Percentiles rank a stretch among this genome's conserved stretches.
Evolutionary conservation across 2,888 invertebrate species (phyloP).

Genomic region (Meiosimyza platycephala): DNA sequence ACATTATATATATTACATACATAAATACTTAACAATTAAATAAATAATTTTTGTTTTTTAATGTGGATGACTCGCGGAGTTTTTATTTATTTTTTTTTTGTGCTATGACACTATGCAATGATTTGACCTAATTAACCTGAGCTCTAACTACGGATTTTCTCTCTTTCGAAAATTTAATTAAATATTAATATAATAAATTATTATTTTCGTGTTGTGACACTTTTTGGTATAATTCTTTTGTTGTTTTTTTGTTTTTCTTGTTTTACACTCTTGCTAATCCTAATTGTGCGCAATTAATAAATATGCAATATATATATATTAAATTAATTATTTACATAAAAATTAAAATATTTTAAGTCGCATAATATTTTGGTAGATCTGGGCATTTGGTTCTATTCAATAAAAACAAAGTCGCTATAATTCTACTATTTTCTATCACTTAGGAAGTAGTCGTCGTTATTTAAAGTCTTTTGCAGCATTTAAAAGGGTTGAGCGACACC

Average conservation of each 20-base stretch:
- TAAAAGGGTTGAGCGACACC: slow-evolving; percentile 66
- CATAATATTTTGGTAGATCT: slow-evolving; percentile 24
- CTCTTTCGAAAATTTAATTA: slow-evolving; percentile 9
- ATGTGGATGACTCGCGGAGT: slow-evolving; percentile 17
- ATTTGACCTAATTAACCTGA: slow-evolving; percentile 18
- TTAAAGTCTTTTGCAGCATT: slow-evolving; percentile 28
- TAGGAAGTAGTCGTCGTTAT: slow-evolving; percentile 14
- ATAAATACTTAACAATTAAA: slow-evolving; percentile 57
- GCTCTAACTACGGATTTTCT: neutral
- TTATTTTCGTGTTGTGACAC: slow-evolving; percentile 16
- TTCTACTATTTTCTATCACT: slow-evolving; percentile 25
- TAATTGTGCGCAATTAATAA: neutral
- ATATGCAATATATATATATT: slow-evolving; percentile 37
- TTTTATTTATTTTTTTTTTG: neutral
- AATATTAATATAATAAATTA: slow-evolving; percentile 32
- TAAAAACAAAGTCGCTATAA: slow-evolving; percentile 11
- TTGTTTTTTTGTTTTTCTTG: slow-evolving; percentile 41
- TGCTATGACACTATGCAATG: slow-evolving; percentile 22
- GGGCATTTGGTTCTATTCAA: neutral
- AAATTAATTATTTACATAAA: slow-evolving; percentile 35
- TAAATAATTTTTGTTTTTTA: slow-evolving; percentile 43
- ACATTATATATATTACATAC: neutral
- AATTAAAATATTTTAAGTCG: slow-evolving; percentile 19
- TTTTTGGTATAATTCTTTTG: slow-evolving; percentile 30
- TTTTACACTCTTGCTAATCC: neutral